Base-by-base conservation (phyloP, 2,113 vertebrate species). In the Vireo altiloquus region DNA sequence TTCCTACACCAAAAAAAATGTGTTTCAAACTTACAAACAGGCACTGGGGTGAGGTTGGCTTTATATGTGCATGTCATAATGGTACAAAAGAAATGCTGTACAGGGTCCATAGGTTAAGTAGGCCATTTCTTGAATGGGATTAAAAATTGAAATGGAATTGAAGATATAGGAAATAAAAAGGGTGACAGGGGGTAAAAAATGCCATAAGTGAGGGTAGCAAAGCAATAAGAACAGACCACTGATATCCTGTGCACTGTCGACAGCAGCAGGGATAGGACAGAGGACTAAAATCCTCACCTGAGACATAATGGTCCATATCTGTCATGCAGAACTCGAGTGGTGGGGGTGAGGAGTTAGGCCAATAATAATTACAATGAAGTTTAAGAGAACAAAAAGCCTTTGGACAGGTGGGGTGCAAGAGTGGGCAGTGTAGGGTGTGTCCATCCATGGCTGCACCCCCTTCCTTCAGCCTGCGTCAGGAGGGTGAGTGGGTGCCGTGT, bases 401-500 rank as follows among this genome's bases (percentile, higher is more conserved):
- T 30, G 44, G 56, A 52, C 33, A 59, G 10, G 13, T 7, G 19
- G 33, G 27, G 15, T 46, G 19, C 30, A 49, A 46, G 57, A n/a
- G n/a, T 37, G 15, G 9, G 14, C 13, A 30, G 21, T 12, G 13
- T 39, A 15, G 37, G 31, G 23, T 18, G 59, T 8, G 3, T 18
- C 33, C 13, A 1, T 7, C 9, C 28, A 15, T 10, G 47, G 44
- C 53, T 66, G 42, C 2, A 17, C 2, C 21, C 17, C 10, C 1
- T 14, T 44, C 23, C 37, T n/a, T 23, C 1, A 1, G 33, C 39
- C 35, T 20, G 6, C 0, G 0, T 8, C 15, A 11, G 54, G 35
- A 44, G 61, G 22, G 13, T 25, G 28, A 77, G 49, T 2, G 31
- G 42, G 30, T 40, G 28, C 33, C 2, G 2, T 17, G 15, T 21